phyloP scores from a whole-genome alignment of 2,888 invertebrate species.

The Dynastes maya region DNA sequence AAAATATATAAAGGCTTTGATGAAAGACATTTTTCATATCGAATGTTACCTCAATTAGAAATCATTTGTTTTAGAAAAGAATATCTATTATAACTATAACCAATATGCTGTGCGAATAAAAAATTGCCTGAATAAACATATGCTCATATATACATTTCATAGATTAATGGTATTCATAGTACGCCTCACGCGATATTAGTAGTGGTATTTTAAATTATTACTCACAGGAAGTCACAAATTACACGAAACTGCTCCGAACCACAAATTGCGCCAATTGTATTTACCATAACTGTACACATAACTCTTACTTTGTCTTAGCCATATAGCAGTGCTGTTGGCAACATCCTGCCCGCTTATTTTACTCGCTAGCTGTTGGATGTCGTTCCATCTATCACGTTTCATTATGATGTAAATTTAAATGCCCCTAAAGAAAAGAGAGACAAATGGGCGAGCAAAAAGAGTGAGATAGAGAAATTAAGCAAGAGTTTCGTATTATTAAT shows the following conservation, averaged over 20 bases:
- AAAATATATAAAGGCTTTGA: too few relatives aligned
- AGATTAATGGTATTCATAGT: background rate
- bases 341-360: slow-evolving; percentile 16
- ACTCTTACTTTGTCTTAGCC: slow-evolving; percentile 20
- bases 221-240: slow-evolving; percentile 14
- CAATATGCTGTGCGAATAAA: too few relatives aligned
- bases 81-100: too few relatives aligned
- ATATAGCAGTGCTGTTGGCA: background rate
- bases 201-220: slow-evolving; percentile 11
- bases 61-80: too few relatives aligned
- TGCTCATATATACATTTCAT: too few relatives aligned
- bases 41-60: too few relatives aligned
- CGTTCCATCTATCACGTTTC: slow-evolving; percentile 26
- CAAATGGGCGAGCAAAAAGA: background rate
- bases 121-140: too few relatives aligned
- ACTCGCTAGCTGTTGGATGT: slow-evolving; percentile 13
- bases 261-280: slow-evolving; percentile 24
- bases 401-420: slow-evolving; percentile 33
- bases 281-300: slow-evolving; percentile 18
- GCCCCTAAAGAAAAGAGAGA: slow-evolving; percentile 5
- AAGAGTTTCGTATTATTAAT: slow-evolving; percentile 13
- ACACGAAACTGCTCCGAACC: background rate
- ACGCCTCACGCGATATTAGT: background rate
- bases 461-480: background rate
- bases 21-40: too few relatives aligned